phyloP scores from a whole-genome alignment of 2,888 invertebrate genomes.

The Agrotis ipsilon region DNA sequence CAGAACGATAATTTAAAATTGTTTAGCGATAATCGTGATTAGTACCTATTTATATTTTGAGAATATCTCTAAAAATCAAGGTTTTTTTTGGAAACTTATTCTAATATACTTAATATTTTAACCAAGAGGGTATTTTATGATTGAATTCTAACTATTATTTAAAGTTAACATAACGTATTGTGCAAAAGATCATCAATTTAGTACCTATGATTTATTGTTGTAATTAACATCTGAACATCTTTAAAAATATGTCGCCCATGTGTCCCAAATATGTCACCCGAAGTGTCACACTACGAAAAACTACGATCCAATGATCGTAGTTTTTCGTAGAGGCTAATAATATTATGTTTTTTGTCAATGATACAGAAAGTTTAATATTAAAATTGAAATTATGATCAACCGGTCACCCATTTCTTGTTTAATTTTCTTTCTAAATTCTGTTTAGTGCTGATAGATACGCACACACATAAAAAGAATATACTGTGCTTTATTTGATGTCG shows the following conservation, averaged over 20 bases:
- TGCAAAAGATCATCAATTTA: slow-evolving; percentile 34
- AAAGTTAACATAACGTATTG: slow-evolving; percentile 13
- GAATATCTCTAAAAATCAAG: too few relatives aligned
- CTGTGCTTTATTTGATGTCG: neutral
- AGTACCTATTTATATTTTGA: too few relatives aligned
- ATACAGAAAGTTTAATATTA: neutral
- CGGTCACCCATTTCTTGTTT: neutral
- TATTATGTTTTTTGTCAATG: neutral
- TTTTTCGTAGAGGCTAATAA: slow-evolving; percentile 14
- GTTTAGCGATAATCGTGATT: too few relatives aligned
- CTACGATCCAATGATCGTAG: neutral
- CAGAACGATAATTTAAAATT: too few relatives aligned
- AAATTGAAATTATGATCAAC: neutral
- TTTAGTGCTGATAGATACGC: neutral
- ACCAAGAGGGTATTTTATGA: neutral
- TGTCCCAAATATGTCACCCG: slow-evolving; percentile 43
- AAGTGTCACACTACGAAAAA: too few relatives aligned
- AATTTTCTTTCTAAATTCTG: too few relatives aligned
- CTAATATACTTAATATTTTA: neutral
- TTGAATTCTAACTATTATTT: neutral
- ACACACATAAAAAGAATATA: neutral
- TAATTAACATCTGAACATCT: slow-evolving; percentile 45
- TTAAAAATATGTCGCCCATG: slow-evolving; percentile 45
- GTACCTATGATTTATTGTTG: slow-evolving; percentile 38
- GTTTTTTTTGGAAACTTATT: too few relatives aligned